These are phyloP conservation scores for Zalophus californianus DNA, from an alignment of 2,797 vertebrate species.

Conservation along the genomic window DNA sequence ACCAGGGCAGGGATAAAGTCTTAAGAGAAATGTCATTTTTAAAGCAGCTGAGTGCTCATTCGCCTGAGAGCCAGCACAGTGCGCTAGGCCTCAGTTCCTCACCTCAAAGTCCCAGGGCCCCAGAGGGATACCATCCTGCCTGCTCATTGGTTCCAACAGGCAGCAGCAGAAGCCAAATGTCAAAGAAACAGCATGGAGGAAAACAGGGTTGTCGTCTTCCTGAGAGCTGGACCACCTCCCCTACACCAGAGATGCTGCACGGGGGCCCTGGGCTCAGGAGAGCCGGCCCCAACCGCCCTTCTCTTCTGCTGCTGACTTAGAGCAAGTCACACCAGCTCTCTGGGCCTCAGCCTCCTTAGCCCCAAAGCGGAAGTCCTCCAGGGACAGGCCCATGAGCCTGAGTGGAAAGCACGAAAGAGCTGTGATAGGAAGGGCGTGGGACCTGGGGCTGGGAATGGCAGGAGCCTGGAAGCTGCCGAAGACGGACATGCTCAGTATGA, in stretches of 20 bases:
- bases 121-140: background rate
- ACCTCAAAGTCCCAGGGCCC: background rate
- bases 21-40: conserved; percentile 42
- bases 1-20: background rate
- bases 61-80: background rate
- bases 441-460: too few relatives aligned
- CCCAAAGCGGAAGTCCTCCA: background rate
- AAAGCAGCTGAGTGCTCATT: background rate
- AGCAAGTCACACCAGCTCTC: background rate
- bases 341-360: background rate
- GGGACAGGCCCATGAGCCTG: background rate
- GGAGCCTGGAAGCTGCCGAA: background rate
- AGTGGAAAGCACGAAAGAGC: background rate
- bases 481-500: rapidly evolving
- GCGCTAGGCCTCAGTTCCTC: background rate
- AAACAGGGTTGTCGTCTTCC: background rate
- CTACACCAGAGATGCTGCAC: rapidly evolving
- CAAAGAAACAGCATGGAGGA: background rate
- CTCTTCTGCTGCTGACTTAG: background rate
- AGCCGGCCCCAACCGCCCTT: background rate
- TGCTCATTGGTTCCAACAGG: background rate
- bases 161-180: background rate
- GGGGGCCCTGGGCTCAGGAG: too few relatives aligned
- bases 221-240: background rate
- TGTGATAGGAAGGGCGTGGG: background rate